Percentiles rank a stretch among this genome's conserved stretches.
phyloP scores from a whole-genome alignment of 1,140 invertebrate species.

The Procambarus virginalis region DNA sequence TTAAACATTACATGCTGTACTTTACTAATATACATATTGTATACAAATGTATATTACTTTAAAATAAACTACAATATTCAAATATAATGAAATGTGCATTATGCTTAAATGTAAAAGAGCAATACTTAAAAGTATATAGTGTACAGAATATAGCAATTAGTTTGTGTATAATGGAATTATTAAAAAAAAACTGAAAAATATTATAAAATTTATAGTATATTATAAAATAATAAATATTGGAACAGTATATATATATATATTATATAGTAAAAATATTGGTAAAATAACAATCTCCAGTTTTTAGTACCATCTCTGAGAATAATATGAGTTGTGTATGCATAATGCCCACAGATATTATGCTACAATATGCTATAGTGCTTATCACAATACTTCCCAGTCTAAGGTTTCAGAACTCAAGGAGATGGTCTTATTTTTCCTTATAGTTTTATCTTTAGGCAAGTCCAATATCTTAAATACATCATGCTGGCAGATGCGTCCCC shows the following conservation, averaged over 20 bases:
- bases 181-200: background rate
- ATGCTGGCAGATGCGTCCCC: background rate
- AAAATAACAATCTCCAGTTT: background rate
- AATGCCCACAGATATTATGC: too few species aligned
- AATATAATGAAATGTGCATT: too few species aligned
- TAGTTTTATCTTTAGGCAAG: background rate
- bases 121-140: too few species aligned
- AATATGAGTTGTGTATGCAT: too few species aligned
- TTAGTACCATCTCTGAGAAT: background rate
- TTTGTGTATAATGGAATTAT: too few species aligned
- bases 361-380: background rate
- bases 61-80: too few species aligned
- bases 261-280: background rate
- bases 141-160: too few species aligned
- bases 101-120: too few species aligned
- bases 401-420: background rate
- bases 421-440: background rate
- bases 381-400: slow-evolving; percentile 7
- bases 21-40: too few species aligned
- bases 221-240: background rate
- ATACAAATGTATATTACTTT: too few species aligned
- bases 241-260: background rate
- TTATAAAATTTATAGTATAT: background rate
- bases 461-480: background rate
- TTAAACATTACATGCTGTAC: too few species aligned